Conservation (phyloP, 23 tunicate genomes). For the Aplidium turbinatum region DNA sequence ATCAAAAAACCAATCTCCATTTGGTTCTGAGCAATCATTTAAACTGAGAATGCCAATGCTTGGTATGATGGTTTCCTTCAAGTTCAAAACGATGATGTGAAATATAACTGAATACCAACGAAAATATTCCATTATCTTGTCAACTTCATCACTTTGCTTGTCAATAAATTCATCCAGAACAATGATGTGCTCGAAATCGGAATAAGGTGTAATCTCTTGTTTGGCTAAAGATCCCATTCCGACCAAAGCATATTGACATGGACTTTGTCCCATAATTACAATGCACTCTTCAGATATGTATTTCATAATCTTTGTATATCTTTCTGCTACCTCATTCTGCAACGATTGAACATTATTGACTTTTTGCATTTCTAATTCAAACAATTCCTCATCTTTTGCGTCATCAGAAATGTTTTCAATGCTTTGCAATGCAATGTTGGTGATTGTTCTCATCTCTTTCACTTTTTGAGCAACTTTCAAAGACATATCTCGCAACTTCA, state of each 20-base stretch:
- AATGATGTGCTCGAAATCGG: conserved; percentile 19
- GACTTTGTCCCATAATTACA: conserved; percentile 38
- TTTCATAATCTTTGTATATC: conserved; percentile 23
- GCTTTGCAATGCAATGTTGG: background rate
- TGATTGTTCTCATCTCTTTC: background rate
- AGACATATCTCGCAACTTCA: too few species aligned
- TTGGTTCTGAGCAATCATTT: background rate
- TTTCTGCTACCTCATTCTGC: conserved; percentile 9
- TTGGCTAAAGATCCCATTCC: conserved; percentile 31
- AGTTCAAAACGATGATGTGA: conserved; percentile 21
- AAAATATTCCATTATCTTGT: conserved; percentile 36
- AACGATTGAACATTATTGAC: background rate
- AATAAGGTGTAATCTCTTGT: conserved; percentile 23
- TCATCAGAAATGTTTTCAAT: background rate
- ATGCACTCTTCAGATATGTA: conserved; percentile 7
- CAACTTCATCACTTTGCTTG: background rate
- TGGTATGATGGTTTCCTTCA: conserved; percentile 12
- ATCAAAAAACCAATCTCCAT: conserved; percentile 11
- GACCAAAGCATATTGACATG: conserved; percentile 37
- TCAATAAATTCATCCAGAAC: conserved; percentile 5
- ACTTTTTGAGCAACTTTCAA: too few species aligned
- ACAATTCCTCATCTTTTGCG: background rate
- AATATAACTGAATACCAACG: conserved; percentile 38
- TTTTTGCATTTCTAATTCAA: background rate
- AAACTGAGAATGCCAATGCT: background rate